Percentiles rank a stretch among this genome's conserved stretches.
These are phyloP conservation scores for Leptinotarsa texana DNA, from an alignment of 1,140 invertebrate genomes.

Conservation along the genomic window DNA sequence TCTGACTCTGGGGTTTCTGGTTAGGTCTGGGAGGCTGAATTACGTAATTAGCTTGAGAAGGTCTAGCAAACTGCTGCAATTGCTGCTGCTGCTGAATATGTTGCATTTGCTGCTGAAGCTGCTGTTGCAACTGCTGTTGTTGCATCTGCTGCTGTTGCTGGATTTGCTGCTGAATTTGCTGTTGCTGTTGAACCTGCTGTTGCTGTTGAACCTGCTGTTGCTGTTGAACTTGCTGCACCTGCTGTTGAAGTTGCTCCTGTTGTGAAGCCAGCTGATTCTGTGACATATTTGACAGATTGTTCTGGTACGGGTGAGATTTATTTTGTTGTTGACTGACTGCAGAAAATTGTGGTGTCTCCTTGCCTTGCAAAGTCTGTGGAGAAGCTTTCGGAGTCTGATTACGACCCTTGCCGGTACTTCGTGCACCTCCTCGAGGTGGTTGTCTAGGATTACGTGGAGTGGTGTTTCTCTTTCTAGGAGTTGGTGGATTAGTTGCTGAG, in stretches of 20 bases:
- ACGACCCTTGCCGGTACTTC: not conserved
- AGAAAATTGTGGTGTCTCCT: constrained; percentile 14
- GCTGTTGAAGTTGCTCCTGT: constrained; percentile 46
- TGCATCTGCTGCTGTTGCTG: constrained; percentile 45
- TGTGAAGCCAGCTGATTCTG: constrained; percentile 30
- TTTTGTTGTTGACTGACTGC: constrained; percentile 25
- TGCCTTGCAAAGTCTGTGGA: constrained; percentile 12
- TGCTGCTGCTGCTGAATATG: constrained; percentile 34
- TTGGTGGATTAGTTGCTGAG: not conserved
- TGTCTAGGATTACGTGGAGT: not conserved
- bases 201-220: constrained; percentile 43
- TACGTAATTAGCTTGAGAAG: constrained; percentile 44
- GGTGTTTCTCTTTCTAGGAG: not conserved
- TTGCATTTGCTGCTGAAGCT: constrained; percentile 40
- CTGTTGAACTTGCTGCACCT: constrained; percentile 44
- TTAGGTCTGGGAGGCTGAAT: constrained; percentile 44
- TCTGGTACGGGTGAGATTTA: constrained; percentile 18
- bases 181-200: constrained; percentile 41
- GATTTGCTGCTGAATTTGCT: constrained; percentile 29
- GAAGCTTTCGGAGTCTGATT: constrained; percentile 2
- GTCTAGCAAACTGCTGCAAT: constrained; percentile 33
- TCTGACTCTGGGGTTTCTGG: constrained; percentile 36
- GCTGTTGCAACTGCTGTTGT: constrained; percentile 42
- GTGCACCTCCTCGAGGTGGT: not conserved
- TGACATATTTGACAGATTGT: not conserved